Percentiles rank a stretch among this genome's conserved stretches.
Conservation (phyloP, 2,888 invertebrate genomes). For the Cyrtodaria siliqua region DNA sequence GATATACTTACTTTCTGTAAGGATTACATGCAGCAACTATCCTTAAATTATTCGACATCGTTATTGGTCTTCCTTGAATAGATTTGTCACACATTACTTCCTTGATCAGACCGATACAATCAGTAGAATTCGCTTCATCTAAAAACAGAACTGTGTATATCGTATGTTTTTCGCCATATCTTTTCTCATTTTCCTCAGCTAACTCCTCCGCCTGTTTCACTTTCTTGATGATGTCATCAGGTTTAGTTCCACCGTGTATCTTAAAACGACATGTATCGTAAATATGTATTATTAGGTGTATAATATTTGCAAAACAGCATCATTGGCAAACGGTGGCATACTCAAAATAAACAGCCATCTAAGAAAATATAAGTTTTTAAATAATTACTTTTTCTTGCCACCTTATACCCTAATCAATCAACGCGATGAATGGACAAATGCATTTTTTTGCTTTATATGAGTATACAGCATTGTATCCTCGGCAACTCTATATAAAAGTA, state of each 20-base stretch:
- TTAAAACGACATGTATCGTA: conserved; percentile 23
- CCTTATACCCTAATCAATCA: too few relatives aligned
- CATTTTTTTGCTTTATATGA: too few relatives aligned
- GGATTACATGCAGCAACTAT: conserved; percentile 85
- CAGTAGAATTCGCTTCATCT: conserved; percentile 85
- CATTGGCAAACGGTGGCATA: too few relatives aligned
- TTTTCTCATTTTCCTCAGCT: conserved; percentile 70
- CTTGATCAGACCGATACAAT: conserved; percentile 83
- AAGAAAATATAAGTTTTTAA: too few relatives aligned
- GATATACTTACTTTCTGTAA: conserved; percentile 83
- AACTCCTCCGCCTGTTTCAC: conserved; percentile 72
- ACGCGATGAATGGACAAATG: too few relatives aligned
- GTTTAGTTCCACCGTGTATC: conserved; percentile 83
- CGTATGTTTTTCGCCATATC: conserved; percentile 37
- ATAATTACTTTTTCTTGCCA: too few relatives aligned
- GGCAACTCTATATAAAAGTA: too few relatives aligned
- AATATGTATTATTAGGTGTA: too few relatives aligned
- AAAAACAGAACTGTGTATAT: conserved; percentile 82
- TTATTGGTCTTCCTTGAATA: conserved; percentile 74
- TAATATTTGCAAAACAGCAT: too few relatives aligned
- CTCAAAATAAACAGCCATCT: too few relatives aligned
- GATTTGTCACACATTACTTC: conserved; percentile 83
- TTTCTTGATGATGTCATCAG: conserved; percentile 77
- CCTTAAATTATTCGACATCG: conserved; percentile 71
- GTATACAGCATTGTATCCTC: too few relatives aligned